These are phyloP conservation scores for Limnodromus scolopaceus DNA, from an alignment of 2,797 vertebrate genomes.

Conservation along the genomic window DNA sequence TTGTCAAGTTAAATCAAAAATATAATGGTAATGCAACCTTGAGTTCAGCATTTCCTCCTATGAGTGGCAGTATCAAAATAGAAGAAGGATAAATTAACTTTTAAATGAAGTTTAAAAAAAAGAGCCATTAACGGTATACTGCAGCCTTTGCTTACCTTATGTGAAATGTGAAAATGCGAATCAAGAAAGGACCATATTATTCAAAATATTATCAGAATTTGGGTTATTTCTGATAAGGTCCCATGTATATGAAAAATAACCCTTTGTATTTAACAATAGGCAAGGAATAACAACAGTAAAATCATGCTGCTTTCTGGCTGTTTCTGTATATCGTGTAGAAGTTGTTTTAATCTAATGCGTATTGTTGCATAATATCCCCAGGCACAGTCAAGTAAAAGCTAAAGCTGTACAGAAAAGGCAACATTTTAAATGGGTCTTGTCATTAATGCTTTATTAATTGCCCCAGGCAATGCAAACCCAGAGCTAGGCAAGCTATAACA, in stretches of 20 bases:
- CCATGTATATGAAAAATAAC: background rate
- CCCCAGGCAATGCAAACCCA: slow-evolving; percentile 88
- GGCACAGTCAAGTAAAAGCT: slow-evolving; percentile 86
- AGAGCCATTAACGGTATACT: background rate
- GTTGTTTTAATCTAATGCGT: slow-evolving; percentile 81
- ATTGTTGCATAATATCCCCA: slow-evolving; percentile 82
- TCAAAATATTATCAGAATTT: slow-evolving; percentile 4
- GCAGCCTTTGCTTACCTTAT: background rate
- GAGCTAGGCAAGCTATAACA: slow-evolving; percentile 90
- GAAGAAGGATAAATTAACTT: background rate
- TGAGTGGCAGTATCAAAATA: background rate
- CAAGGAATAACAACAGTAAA: slow-evolving; percentile 64
- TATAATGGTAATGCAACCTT: background rate
- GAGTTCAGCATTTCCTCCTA: background rate
- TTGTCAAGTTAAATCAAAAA: background rate
- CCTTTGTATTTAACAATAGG: slow-evolving; percentile 60
- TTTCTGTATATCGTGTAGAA: slow-evolving; percentile 66
- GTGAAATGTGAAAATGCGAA: background rate
- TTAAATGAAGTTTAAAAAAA: background rate
- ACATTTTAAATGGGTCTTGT: slow-evolving; percentile 98
- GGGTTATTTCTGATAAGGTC: slow-evolving; percentile 6
- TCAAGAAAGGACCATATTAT: background rate
- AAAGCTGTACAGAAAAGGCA: slow-evolving; percentile 89
- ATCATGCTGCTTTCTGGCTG: slow-evolving; percentile 58
- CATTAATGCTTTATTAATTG: slow-evolving; percentile 99